These are phyloP conservation scores for Tympanuchus pallidicinctus DNA, from an alignment of 2,113 vertebrate genomes.

Conservation along the genomic window DNA sequence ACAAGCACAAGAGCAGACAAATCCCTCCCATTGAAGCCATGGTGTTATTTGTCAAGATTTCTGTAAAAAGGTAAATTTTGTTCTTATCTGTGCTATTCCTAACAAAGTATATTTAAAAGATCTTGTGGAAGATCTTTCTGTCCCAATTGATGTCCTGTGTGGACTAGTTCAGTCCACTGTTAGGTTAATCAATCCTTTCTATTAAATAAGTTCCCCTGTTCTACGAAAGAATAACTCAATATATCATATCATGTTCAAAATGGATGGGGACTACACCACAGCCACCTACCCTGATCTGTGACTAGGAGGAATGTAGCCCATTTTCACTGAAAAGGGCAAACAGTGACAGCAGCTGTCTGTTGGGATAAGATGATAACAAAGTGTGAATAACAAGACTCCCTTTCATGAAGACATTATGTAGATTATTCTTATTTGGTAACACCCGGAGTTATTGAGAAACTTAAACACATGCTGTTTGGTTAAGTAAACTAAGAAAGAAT, in stretches of 20 bases:
- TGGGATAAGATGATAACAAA: slow-evolving; percentile 58
- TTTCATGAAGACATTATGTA: slow-evolving; percentile 54
- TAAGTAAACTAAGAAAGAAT: slow-evolving; percentile 49
- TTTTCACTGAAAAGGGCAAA: slow-evolving; percentile 68
- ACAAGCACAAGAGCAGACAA: background rate
- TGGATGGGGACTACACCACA: background rate
- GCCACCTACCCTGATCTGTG: background rate
- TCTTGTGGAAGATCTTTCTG: background rate
- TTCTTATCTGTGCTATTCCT: background rate
- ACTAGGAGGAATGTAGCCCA: slow-evolving; percentile 54
- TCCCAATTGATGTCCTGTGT: background rate
- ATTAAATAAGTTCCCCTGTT: background rate
- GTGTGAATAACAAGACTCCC: slow-evolving; percentile 60
- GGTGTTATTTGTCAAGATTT: background rate
- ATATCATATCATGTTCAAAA: background rate
- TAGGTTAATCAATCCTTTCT: background rate
- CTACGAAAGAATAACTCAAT: background rate
- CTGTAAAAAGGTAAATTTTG: background rate
- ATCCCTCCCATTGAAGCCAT: background rate
- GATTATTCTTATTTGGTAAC: slow-evolving; percentile 63
- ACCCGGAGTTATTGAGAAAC: slow-evolving; percentile 27
- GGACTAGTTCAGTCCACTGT: background rate
- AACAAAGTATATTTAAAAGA: background rate
- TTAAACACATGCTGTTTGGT: slow-evolving; percentile 52
- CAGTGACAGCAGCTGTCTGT: slow-evolving; percentile 60